A percentile compares a stretch with the other conserved stretches of the same genome.
These are phyloP conservation scores for Eleginops maclovinus DNA, from an alignment of 2,113 vertebrate genomes.

Conservation along the genomic window DNA sequence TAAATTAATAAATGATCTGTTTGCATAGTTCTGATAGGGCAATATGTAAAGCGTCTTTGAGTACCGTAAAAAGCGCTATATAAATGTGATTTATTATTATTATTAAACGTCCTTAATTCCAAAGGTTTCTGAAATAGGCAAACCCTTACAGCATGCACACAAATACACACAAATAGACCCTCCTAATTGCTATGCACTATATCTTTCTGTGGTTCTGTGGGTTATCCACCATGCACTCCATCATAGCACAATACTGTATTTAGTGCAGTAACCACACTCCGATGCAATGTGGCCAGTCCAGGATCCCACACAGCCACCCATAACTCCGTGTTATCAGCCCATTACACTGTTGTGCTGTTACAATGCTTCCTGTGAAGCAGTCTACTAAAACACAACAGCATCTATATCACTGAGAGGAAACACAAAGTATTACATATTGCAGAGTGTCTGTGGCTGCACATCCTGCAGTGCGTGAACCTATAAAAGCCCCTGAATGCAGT, in stretches of 20 bases:
- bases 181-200: constrained; percentile 8
- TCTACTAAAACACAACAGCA: constrained; percentile 35
- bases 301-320: neutral
- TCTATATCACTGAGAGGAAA: constrained; percentile 19
- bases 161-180: constrained; percentile 19
- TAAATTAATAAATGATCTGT: no score
- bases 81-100: no score
- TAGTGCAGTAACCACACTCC: constrained; percentile 31
- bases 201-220: constrained; percentile 16
- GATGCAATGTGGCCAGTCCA: constrained; percentile 14
- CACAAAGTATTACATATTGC: constrained; percentile 19
- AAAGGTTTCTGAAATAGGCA: neutral
- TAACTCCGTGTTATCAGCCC: constrained; percentile 43
- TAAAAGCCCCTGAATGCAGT: constrained; percentile 27
- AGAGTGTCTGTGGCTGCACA: constrained; percentile 4
- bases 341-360: constrained; percentile 43
- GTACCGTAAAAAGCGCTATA: no score
- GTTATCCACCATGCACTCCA: constrained; percentile 2
- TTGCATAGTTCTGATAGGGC: no score
- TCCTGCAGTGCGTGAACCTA: constrained; percentile 25
- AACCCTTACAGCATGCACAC: constrained; percentile 1
- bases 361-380: constrained; percentile 46
- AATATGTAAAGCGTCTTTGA: no score
- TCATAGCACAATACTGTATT: constrained; percentile 35
- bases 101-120: neutral